phyloP scores from a whole-genome alignment of 2,888 invertebrate genomes.

The Meganola albula region DNA sequence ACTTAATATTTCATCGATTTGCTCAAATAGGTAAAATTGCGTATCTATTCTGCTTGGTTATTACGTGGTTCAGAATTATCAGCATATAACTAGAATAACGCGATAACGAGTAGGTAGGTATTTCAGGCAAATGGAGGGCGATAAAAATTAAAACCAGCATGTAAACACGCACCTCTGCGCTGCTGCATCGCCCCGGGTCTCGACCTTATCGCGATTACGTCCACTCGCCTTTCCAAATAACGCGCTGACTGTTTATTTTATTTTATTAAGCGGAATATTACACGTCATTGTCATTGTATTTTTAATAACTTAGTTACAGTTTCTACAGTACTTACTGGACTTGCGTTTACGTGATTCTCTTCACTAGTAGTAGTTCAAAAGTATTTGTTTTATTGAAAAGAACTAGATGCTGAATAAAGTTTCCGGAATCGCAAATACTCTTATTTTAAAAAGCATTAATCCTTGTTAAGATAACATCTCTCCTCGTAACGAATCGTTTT shows the following conservation, averaged over 20 bases:
- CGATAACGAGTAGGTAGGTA: slow-evolving; percentile 55
- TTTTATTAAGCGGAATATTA: slow-evolving; percentile 16
- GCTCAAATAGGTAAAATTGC: slow-evolving; percentile 33
- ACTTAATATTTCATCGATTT: slow-evolving; percentile 24
- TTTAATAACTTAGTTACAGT: too few relatives aligned
- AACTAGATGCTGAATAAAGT: too few relatives aligned
- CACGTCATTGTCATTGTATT: too few relatives aligned
- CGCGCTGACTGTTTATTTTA: slow-evolving; percentile 18
- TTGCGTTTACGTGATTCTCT: too few relatives aligned
- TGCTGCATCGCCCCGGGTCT: slow-evolving; percentile 42
- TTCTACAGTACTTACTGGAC: too few relatives aligned
- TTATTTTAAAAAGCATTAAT: too few relatives aligned
- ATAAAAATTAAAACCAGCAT: slow-evolving; percentile 61
- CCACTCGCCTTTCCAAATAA: slow-evolving; percentile 30
- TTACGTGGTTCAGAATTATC: slow-evolving; percentile 58
- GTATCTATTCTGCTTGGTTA: slow-evolving; percentile 46
- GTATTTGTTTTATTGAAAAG: slow-evolving; percentile 5
- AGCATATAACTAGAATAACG: slow-evolving; percentile 47
- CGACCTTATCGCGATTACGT: slow-evolving; percentile 40
- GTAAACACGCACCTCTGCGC: slow-evolving; percentile 47
- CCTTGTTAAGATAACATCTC: too few relatives aligned
- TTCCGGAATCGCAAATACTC: too few relatives aligned
- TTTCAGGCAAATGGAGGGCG: slow-evolving; percentile 52
- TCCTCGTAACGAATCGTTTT: too few relatives aligned
- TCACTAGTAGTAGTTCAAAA: too few relatives aligned